Evolutionary conservation across 2,888 invertebrate species (phyloP).

Genomic region (Apamea anceps): DNA sequence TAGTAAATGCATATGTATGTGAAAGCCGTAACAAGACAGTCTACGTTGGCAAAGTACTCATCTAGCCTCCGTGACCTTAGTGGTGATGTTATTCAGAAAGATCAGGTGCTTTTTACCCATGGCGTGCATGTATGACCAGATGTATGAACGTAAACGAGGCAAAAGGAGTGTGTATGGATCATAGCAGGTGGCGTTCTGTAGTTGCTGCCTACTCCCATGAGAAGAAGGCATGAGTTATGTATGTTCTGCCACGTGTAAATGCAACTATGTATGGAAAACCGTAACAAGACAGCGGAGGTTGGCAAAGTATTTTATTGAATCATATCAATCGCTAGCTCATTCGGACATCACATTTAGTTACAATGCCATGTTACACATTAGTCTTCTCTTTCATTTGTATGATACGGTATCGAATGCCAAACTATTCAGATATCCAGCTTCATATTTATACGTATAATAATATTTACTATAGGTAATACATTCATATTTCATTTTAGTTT

Average conservation of each 20-base stretch:
- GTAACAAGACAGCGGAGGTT: slow-evolving; percentile 1
- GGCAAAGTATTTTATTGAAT: slow-evolving; percentile 32
- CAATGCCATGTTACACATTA: slow-evolving; percentile 37
- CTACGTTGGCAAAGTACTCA: slow-evolving; percentile 4
- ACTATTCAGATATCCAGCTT: slow-evolving; percentile 18
- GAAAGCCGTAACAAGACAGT: neutral
- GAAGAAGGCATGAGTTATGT: neutral
- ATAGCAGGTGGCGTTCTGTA: neutral
- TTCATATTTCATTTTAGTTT: slow-evolving; percentile 70
- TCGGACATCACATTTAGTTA: slow-evolving; percentile 40
- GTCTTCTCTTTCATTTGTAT: slow-evolving; percentile 32
- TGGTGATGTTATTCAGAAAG: neutral
- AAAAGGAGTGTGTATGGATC: neutral
- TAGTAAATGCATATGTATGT: neutral
- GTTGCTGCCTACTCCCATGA: neutral
- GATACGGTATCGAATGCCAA: slow-evolving; percentile 43
- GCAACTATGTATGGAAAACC: neutral
- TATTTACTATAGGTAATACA: neutral
- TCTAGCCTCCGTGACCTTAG: neutral
- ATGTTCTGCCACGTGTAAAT: neutral
- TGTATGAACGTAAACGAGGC: neutral
- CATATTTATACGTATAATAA: neutral
- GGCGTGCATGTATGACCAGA: neutral
- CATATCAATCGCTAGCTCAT: slow-evolving; percentile 42
- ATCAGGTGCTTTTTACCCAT: neutral